These are phyloP conservation scores for Anthoscopus minutus DNA, from an alignment of 2,113 vertebrate genomes.

Conservation along the genomic window DNA sequence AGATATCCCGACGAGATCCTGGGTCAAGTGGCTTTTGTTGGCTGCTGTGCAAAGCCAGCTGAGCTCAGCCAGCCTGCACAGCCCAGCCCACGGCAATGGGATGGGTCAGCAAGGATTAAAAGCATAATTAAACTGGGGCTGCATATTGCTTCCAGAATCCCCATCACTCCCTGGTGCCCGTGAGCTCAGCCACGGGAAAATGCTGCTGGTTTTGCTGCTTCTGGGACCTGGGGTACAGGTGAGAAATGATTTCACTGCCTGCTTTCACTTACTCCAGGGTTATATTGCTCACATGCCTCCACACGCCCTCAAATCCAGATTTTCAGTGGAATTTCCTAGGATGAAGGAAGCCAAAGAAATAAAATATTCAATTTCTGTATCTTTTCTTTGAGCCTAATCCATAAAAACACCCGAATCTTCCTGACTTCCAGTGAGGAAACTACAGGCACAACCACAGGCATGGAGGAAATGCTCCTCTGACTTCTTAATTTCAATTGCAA, in stretches of 20 bases:
- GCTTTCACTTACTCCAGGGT: not conserved
- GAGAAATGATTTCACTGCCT: not conserved
- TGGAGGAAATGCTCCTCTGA: not conserved
- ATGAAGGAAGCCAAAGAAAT: not conserved
- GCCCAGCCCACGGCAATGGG: not conserved
- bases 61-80: not conserved
- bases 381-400: not conserved
- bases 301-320: not conserved
- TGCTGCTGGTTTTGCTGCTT: not conserved
- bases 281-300: not conserved
- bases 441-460: not conserved
- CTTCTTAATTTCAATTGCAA: conserved; percentile 28
- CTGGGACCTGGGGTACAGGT: not conserved
- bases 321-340: not conserved
- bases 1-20: not conserved
- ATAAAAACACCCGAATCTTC: not conserved
- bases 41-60: not conserved
- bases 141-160: conserved; percentile 47
- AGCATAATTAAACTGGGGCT: not conserved
- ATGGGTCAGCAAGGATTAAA: not conserved
- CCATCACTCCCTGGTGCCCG: not conserved
- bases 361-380: not conserved
- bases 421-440: not conserved
- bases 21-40: conserved; percentile 20
- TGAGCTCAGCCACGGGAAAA: not conserved